phyloP scores from a whole-genome alignment of 2,797 vertebrate species.

The Furcifer pardalis region DNA sequence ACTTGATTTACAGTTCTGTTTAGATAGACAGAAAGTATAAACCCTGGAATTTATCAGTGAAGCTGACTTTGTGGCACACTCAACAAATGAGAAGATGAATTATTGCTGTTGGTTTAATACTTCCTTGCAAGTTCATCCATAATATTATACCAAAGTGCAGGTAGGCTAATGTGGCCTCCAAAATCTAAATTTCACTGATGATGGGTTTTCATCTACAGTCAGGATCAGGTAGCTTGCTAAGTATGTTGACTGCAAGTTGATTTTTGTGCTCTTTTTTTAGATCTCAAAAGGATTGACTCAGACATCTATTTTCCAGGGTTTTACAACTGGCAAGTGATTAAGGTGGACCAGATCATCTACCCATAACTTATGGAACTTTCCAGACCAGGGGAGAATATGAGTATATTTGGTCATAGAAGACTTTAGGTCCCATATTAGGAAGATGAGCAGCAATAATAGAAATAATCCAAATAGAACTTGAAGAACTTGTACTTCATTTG shows the following conservation, averaged over 20 bases:
- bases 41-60: neutral
- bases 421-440: neutral
- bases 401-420: neutral
- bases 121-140: neutral
- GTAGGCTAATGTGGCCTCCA: neutral
- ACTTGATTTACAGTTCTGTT: neutral
- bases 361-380: neutral
- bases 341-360: neutral
- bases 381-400: neutral
- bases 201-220: neutral
- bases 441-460: neutral
- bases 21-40: neutral
- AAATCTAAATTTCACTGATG: neutral
- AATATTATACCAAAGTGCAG: neutral
- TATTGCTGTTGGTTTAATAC: neutral
- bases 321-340: neutral
- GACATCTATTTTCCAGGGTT: neutral
- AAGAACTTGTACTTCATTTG: neutral
- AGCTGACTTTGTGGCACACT: neutral
- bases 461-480: neutral
- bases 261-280: neutral
- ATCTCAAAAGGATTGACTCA: neutral
- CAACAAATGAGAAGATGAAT: neutral
- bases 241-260: neutral
- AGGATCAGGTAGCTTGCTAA: neutral